Evolutionary conservation across 2,797 vertebrate genomes (phyloP).

Genomic region (Typhlichthys eigenmanni): DNA sequence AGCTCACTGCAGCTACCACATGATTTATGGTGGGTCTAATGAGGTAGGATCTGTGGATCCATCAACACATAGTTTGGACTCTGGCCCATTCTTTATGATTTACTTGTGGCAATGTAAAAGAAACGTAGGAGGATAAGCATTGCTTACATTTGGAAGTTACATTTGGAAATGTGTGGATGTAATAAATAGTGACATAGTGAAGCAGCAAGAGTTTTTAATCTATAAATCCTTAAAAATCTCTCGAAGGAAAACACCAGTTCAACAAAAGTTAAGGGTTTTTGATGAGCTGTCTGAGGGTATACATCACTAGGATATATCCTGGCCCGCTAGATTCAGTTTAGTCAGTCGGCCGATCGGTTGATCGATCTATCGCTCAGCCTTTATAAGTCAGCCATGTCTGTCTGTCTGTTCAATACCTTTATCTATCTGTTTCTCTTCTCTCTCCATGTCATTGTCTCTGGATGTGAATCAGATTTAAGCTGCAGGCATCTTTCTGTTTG

Average conservation of each 20-base stretch:
- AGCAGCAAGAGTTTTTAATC: conserved; percentile 49
- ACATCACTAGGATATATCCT: conserved; percentile 26
- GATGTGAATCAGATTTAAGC: conserved; percentile 76
- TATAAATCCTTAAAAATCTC: conserved; percentile 47
- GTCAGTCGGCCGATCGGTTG: not conserved
- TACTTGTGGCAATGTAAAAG: conserved; percentile 37
- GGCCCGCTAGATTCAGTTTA: not conserved
- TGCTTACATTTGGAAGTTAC: conserved; percentile 45
- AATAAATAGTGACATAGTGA: conserved; percentile 47
- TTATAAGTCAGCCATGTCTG: not conserved
- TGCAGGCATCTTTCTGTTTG: conserved; percentile 73
- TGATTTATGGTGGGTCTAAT: too few species aligned
- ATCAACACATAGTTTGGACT: too few species aligned
- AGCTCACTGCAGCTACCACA: too few species aligned
- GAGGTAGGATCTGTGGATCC: too few species aligned
- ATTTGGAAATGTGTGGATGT: conserved; percentile 63
- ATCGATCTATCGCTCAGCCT: not conserved
- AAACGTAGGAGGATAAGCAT: conserved; percentile 33
- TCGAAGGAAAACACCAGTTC: conserved; percentile 46
- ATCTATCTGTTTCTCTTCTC: not conserved
- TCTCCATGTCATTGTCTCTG: conserved; percentile 50
- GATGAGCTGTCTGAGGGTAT: conserved; percentile 47
- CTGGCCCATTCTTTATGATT: not conserved
- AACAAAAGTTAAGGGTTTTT: conserved; percentile 56
- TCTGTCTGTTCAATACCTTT: conserved; percentile 2